phyloP scores from a whole-genome alignment of 2,113 vertebrate genomes.

The Gnathonemus longibarbis region DNA sequence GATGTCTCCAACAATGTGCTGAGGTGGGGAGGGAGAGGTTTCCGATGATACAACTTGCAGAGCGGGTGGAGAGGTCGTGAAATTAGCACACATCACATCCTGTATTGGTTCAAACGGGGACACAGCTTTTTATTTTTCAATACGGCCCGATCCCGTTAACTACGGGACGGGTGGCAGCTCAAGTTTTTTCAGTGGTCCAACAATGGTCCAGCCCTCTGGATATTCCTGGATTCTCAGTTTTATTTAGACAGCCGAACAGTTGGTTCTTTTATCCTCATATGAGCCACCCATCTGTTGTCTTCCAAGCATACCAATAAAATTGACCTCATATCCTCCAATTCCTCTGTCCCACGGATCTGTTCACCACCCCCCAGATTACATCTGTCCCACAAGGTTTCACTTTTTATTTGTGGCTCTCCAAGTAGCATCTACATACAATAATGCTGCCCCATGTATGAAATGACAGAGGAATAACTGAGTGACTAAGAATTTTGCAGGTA shows the following conservation, averaged over 20 bases:
- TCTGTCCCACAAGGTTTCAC: background rate
- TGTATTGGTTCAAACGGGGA: background rate
- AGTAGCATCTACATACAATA: background rate
- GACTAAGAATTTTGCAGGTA: background rate
- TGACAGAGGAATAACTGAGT: background rate
- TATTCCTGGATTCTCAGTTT: background rate
- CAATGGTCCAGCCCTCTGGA: background rate
- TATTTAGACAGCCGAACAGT: background rate
- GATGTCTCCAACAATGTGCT: background rate
- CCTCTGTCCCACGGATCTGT: background rate
- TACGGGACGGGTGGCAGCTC: background rate
- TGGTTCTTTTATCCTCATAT: background rate
- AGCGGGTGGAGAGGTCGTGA: background rate
- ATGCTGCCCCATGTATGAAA: background rate
- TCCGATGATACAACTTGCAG: background rate
- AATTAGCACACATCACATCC: background rate
- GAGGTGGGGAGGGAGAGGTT: background rate
- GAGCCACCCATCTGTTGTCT: background rate
- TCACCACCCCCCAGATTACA: background rate
- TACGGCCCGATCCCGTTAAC: background rate
- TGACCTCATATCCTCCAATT: background rate
- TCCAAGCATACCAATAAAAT: background rate
- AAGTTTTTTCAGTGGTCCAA: background rate
- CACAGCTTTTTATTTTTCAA: background rate
- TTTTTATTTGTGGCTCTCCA: background rate